phyloP scores from a whole-genome alignment of 2,888 invertebrate species.

The Serripes groenlandicus region DNA sequence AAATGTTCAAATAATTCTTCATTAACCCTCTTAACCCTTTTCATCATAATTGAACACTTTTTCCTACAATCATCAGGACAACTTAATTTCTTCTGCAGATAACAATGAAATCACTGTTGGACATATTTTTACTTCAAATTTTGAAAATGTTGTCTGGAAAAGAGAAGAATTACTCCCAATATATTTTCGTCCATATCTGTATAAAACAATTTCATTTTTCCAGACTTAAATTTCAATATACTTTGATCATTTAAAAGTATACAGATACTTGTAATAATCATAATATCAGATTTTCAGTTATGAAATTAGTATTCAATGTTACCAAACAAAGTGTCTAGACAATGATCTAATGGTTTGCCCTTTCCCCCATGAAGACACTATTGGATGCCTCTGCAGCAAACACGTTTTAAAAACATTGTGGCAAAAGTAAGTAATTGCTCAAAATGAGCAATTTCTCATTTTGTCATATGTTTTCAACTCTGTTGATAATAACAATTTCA shows the following conservation, averaged over 20 bases:
- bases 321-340: too few species aligned
- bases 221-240: too few species aligned
- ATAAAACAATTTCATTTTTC: too few species aligned
- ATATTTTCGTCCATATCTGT: background rate
- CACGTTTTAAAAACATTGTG: background rate
- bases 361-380: background rate
- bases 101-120: too few species aligned
- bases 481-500: too few species aligned
- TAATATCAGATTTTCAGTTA: too few species aligned
- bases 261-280: background rate
- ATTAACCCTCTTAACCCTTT: background rate
- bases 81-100: too few species aligned
- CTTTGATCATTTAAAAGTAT: background rate
- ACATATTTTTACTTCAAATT: background rate
- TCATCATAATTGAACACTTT: background rate
- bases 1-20: constrained; percentile 20
- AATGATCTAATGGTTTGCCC: too few species aligned
- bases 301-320: too few species aligned
- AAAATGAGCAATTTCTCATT: background rate
- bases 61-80: too few species aligned
- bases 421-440: background rate
- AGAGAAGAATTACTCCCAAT: background rate
- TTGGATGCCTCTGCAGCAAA: background rate
- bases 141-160: background rate
- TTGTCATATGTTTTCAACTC: too few species aligned